Conservation (phyloP, 1,140 invertebrate species). For the Eriosoma lanigerum region DNA sequence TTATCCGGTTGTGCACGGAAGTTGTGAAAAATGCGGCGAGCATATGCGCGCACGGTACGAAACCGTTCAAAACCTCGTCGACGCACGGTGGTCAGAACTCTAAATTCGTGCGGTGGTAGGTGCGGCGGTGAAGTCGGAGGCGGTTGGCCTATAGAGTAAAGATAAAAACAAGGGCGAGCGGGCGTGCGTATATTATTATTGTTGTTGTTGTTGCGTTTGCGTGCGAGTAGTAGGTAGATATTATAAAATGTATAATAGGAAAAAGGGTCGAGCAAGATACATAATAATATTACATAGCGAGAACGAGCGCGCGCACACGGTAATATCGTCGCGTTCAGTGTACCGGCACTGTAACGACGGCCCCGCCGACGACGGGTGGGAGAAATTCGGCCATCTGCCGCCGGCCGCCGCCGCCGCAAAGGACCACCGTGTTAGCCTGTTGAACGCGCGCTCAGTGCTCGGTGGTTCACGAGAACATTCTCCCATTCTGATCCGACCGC, state of each 20-base stretch:
- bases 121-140: too few species aligned
- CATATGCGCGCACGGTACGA: neutral
- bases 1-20: neutral
- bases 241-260: too few species aligned
- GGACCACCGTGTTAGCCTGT: constrained; percentile 13
- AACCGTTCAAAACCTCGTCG: neutral
- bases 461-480: neutral
- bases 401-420: constrained; percentile 1
- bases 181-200: neutral
- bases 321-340: constrained; percentile 2
- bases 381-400: constrained; percentile 48
- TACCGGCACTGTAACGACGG: constrained; percentile 31
- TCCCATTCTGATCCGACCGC: constrained; percentile 6
- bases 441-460: neutral
- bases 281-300: too few species aligned
- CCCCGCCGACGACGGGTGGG: neutral
- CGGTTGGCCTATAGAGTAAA: neutral
- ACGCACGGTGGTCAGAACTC: neutral
- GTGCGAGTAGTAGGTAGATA: too few species aligned
- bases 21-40: neutral
- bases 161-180: neutral
- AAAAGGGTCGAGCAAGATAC: neutral
- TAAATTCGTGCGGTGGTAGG: neutral
- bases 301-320: neutral
- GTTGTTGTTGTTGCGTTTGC: neutral